Base-by-base conservation (phyloP, 2,113 vertebrate species). In the Syngnathus floridae region DNA sequence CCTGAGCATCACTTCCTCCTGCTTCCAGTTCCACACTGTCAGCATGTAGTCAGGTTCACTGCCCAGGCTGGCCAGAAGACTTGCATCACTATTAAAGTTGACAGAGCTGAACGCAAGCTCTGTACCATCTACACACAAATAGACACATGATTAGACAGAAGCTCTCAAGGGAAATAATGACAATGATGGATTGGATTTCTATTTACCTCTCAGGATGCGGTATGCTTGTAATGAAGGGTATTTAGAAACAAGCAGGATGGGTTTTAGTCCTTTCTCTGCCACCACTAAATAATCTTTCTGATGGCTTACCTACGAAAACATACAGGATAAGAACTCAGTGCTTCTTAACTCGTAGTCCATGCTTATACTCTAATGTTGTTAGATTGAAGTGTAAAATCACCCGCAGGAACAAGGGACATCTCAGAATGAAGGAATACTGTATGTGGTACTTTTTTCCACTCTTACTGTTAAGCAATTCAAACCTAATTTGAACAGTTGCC, bases 11-110 rank as follows among this genome's bases (percentile, higher is more conserved):
- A 93, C 91, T 67, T 92, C 87, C 77, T 98, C 94, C 71, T 92
- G 84, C 72, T 77, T 93, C 97, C 97, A 99, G 41, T 93, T 87
- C 97, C 97, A 99, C 59, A 99, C 82, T 1, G 94, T 96, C 77
- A 98, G 70, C 76, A 90, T 96, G 71, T 91, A 93, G 81, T 98
- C 95, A 1, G 95, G 94, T 13, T 77, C 82, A 43, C 90, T 76
- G 1, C 95, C 93, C 69, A 98, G 87, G 21, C 93, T 95, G 52
- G 92, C 95, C 82, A 99, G 83, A 75, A 98, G 81, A 40, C 69
- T 86, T 38, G 95, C 95, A 0, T 86, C 82, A 4, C 0, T 1
- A 74, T 93, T 95, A 75, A 98, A 99, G 76, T 93, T 90, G 72
- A 94, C 84, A 64, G 71, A 94, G 65, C 90, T 89, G 77, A 94